A percentile compares a stretch with the other conserved stretches of the same genome.
These are phyloP conservation scores for Cataglyphis rosenhaueri DNA, from an alignment of 2,888 invertebrate genomes.

Conservation along the genomic window DNA sequence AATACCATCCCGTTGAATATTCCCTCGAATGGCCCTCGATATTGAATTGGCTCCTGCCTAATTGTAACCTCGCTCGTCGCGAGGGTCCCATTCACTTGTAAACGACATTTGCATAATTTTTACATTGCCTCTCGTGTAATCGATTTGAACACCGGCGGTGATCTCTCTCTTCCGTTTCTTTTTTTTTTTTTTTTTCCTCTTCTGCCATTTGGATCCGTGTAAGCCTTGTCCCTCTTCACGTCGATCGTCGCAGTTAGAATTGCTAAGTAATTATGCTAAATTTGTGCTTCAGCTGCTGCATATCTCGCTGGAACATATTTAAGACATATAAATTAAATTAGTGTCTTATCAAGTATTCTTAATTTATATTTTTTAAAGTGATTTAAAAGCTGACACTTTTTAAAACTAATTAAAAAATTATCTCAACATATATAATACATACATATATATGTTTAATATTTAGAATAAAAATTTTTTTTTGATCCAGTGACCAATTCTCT, in stretches of 20 bases:
- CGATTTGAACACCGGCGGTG: conserved; percentile 77
- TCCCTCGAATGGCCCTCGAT: conserved; percentile 83
- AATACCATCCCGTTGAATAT: conserved; percentile 83
- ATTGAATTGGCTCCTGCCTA: conserved; percentile 85
- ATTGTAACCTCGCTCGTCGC: conserved; percentile 83
- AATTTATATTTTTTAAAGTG: background rate
- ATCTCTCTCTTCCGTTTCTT: conserved; percentile 56
- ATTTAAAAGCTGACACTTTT: background rate
- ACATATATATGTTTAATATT: background rate
- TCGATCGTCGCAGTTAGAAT: conserved; percentile 67
- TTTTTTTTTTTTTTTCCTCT: conserved; percentile 48
- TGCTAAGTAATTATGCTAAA: conserved; percentile 63
- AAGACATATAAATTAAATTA: background rate
- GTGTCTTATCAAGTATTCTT: background rate
- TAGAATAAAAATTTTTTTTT: conserved; percentile 7
- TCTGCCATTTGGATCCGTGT: conserved; percentile 56
- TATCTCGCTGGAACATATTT: conserved; percentile 4
- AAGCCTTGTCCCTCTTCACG: conserved; percentile 63
- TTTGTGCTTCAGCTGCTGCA: conserved; percentile 29
- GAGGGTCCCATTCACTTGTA: conserved; percentile 82
- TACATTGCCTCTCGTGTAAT: conserved; percentile 81
- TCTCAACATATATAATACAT: background rate
- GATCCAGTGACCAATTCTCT: conserved; percentile 33
- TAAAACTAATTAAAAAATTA: background rate
- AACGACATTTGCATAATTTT: conserved; percentile 85